These are phyloP conservation scores for Epinotia brunnichana DNA, from an alignment of 2,888 invertebrate species.

Conservation along the genomic window DNA sequence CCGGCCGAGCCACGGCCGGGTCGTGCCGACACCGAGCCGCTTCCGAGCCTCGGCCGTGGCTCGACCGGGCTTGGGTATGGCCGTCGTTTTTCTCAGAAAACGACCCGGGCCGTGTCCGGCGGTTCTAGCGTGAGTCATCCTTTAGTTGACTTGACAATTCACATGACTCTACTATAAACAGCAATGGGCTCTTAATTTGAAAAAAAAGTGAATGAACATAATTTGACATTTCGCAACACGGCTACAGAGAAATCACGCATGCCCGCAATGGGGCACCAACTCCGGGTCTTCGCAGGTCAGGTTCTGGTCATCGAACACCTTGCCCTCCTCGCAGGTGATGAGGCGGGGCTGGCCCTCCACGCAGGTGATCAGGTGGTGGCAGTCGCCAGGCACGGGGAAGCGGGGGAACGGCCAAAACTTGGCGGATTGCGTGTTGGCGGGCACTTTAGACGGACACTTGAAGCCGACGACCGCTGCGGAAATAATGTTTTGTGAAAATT, in stretches of 20 bases:
- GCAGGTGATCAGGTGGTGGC: conserved; percentile 94
- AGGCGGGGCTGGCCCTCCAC: conserved; percentile 95
- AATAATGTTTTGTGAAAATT: not conserved
- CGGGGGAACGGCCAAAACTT: conserved; percentile 97
- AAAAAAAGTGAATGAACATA: not conserved
- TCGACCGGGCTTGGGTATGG: too few relatives aligned
- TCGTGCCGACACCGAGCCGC: too few relatives aligned
- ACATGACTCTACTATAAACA: not conserved
- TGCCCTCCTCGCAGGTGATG: conserved; percentile 93
- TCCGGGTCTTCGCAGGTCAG: conserved; percentile 93
- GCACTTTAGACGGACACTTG: conserved; percentile 94
- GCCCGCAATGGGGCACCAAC: conserved; percentile 79
- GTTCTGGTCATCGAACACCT: conserved; percentile 92
- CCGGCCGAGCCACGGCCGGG: too few relatives aligned
- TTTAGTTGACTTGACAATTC: not conserved
- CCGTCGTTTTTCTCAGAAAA: too few relatives aligned
- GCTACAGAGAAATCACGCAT: conserved; percentile 59
- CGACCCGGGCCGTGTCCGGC: too few relatives aligned
- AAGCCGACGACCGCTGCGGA: conserved; percentile 93
- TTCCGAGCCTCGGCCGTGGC: too few relatives aligned
- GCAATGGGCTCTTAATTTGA: not conserved
- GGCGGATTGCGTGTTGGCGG: conserved; percentile 90
- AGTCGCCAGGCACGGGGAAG: conserved; percentile 94
- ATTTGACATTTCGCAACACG: conserved; percentile 65
- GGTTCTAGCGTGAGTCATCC: too few relatives aligned